Percentiles rank a stretch among this genome's conserved stretches.
Conservation (phyloP, 2,113 vertebrate genomes). For the Sinosuthora webbiana region DNA sequence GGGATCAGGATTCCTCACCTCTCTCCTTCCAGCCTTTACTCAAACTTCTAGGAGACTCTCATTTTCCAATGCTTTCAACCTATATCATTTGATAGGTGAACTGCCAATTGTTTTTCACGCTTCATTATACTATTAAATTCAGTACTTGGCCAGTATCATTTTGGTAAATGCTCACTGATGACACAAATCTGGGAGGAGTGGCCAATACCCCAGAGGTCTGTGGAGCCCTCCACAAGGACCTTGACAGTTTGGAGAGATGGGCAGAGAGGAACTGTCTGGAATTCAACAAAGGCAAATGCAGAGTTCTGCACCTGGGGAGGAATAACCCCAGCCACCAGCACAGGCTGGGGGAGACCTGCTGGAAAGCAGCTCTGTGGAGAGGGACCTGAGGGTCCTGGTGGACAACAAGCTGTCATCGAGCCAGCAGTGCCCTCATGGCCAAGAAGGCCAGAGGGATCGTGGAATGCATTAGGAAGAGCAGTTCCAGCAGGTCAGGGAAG, state of each 20-base stretch:
- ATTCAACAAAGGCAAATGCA: neutral
- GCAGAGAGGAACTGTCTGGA: neutral
- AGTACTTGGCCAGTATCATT: neutral
- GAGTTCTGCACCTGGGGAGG: neutral
- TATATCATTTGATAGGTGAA: neutral
- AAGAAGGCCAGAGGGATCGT: neutral
- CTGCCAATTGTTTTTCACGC: neutral
- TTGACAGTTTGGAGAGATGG: rapidly evolving
- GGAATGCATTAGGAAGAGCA: neutral
- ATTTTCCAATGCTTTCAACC: neutral
- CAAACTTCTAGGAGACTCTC: neutral
- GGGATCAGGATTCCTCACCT: neutral
- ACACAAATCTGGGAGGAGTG: neutral
- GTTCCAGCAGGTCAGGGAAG: rapidly evolving
- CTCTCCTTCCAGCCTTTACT: neutral
- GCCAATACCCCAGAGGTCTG: neutral
- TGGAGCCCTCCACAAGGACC: neutral
- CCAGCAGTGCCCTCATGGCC: neutral
- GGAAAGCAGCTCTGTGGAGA: neutral
- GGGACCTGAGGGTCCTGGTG: neutral
- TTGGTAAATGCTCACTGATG: neutral
- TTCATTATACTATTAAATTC: neutral
- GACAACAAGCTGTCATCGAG: neutral
- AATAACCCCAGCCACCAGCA: neutral
- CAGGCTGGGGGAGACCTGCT: neutral